Conservation (phyloP, 2,797 vertebrate genomes). For the Cirrhinus molitorella region DNA sequence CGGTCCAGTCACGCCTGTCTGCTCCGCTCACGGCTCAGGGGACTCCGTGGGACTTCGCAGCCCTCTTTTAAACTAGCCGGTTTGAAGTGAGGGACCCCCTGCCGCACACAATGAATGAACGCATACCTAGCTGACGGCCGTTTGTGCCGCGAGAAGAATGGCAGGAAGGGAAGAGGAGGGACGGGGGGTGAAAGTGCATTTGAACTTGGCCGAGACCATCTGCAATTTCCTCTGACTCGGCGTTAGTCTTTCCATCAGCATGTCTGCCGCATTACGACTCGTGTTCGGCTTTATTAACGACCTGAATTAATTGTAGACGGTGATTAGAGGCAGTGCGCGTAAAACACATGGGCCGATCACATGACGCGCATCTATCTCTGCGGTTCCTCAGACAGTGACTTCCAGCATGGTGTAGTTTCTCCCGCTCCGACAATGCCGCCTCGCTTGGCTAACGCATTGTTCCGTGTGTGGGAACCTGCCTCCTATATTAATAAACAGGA, state of each 20-base stretch:
- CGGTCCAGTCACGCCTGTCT: conserved; percentile 64
- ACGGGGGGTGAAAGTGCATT: conserved; percentile 47
- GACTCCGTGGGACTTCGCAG: conserved; percentile 57
- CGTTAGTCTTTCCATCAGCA: conserved; percentile 33
- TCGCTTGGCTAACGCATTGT: conserved; percentile 80
- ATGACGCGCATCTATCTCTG: not conserved
- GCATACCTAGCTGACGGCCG: conserved; percentile 74
- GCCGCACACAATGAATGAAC: conserved; percentile 70
- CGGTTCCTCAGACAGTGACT: conserved; percentile 69
- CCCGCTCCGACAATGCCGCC: conserved; percentile 76
- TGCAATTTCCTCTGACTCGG: conserved; percentile 63
- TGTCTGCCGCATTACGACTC: conserved; percentile 63
- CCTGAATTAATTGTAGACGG: not conserved
- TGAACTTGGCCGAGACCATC: conserved; percentile 63
- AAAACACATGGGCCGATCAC: conserved; percentile 5
- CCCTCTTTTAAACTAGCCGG: conserved; percentile 61
- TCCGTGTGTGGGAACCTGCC: conserved; percentile 90
- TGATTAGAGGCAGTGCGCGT: not conserved
- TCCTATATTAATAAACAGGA: conserved; percentile 88
- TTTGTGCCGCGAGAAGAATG: conserved; percentile 67
- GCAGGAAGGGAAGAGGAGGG: conserved; percentile 60
- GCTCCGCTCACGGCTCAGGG: conserved; percentile 61
- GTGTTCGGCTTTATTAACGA: conserved; percentile 12
- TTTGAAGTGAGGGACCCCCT: conserved; percentile 75
- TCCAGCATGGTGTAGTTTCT: conserved; percentile 83